A percentile compares a stretch with the other conserved stretches of the same genome.
Conservation (phyloP, 2,888 invertebrate species). For the Tromatobia lineatoria region DNA sequence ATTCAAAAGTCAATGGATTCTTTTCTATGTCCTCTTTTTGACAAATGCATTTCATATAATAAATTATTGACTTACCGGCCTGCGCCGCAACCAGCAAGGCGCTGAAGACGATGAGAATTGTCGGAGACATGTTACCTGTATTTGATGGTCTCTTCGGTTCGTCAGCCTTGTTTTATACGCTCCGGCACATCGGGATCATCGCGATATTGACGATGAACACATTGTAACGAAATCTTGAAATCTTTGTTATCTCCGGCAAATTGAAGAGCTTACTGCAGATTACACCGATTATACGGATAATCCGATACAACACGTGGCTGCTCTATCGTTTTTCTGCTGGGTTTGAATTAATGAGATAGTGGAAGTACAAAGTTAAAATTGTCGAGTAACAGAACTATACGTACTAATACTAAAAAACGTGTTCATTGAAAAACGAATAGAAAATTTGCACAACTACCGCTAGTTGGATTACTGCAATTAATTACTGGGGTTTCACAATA, state of each 20-base stretch:
- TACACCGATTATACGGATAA: neutral
- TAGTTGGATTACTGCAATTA: no score
- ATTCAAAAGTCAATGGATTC: no score
- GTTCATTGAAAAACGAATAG: no score
- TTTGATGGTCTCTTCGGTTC: constrained; percentile 14
- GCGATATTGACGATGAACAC: constrained; percentile 49
- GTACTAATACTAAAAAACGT: neutral
- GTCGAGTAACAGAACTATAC: neutral
- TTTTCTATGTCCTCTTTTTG: neutral
- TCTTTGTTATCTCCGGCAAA: neutral
- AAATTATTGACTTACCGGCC: constrained; percentile 73
- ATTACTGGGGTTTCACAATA: no score
- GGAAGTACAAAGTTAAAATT: neutral
- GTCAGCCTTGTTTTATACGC: constrained; percentile 44
- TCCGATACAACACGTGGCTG: neutral
- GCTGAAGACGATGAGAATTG: constrained; percentile 64
- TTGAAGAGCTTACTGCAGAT: no score
- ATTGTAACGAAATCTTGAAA: constrained; percentile 6
- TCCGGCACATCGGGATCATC: constrained; percentile 3
- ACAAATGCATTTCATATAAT: neutral
- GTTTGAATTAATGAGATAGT: neutral
- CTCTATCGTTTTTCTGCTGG: neutral
- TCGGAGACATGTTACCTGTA: constrained; percentile 68
- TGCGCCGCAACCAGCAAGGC: constrained; percentile 65
- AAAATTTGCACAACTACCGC: no score